Conservation (phyloP, 2,888 invertebrate species). For the Luperina nickerlii region DNA sequence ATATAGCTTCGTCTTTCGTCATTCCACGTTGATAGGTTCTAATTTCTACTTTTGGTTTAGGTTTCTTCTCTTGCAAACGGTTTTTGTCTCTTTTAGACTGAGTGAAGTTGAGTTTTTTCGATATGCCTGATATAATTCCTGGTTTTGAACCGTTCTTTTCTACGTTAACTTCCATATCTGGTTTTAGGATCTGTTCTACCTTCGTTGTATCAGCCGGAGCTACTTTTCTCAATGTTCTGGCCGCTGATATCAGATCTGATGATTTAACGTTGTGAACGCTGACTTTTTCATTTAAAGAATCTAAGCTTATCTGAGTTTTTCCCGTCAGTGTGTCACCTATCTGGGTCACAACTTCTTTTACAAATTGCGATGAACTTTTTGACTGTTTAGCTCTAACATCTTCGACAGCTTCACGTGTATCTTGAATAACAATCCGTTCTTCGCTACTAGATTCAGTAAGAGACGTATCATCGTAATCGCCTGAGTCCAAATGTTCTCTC, state of each 20-base stretch:
- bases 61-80: slow-evolving; percentile 72
- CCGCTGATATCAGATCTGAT: slow-evolving; percentile 80
- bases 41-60: slow-evolving; percentile 84
- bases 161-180: slow-evolving; percentile 42
- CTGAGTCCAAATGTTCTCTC: slow-evolving; percentile 84
- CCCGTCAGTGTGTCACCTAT: slow-evolving; percentile 77
- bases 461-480: slow-evolving; percentile 84
- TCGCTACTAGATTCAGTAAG: slow-evolving; percentile 86
- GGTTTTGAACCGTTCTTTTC: slow-evolving; percentile 75
- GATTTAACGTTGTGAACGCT: slow-evolving; percentile 82
- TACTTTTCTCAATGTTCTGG: slow-evolving; percentile 77
- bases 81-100: slow-evolving; percentile 82
- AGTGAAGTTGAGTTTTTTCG: slow-evolving; percentile 83
- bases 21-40: slow-evolving; percentile 84
- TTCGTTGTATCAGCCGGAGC: slow-evolving; percentile 58
- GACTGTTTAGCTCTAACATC: slow-evolving; percentile 70
- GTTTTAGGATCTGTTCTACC: slow-evolving; percentile 38
- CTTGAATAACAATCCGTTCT: slow-evolving; percentile 79
- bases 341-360: slow-evolving; percentile 77
- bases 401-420: slow-evolving; percentile 70
- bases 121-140: slow-evolving; percentile 82
- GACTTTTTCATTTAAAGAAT: slow-evolving; percentile 73
- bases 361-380: slow-evolving; percentile 79
- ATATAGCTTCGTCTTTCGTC: slow-evolving; percentile 83
- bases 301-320: slow-evolving; percentile 67